phyloP scores from a whole-genome alignment of 2,888 invertebrate genomes.

The Diaprepes abbreviatus region DNA sequence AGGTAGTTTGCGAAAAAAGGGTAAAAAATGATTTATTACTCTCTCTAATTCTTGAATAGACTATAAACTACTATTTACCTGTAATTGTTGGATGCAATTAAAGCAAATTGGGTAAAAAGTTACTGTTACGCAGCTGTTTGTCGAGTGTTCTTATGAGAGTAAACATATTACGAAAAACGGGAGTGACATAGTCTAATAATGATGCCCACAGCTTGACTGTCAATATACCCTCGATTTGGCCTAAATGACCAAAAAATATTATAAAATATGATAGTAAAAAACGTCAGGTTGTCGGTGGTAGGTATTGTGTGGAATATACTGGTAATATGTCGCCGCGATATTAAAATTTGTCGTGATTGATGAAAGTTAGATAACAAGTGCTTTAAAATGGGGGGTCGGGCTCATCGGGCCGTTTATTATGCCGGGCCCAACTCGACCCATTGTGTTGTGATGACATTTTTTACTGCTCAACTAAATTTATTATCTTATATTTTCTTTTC shows the following conservation, averaged over 20 bases:
- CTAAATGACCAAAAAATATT: slow-evolving; percentile 45
- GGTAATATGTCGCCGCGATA: slow-evolving; percentile 68
- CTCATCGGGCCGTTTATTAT: slow-evolving; percentile 58
- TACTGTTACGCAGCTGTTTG: not conserved
- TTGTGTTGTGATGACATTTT: slow-evolving; percentile 52
- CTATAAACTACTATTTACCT: too few relatives aligned
- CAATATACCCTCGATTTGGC: slow-evolving; percentile 37
- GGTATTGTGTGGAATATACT: slow-evolving; percentile 67
- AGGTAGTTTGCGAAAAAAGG: too few relatives aligned
- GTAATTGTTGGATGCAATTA: too few relatives aligned
- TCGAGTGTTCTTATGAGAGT: not conserved
- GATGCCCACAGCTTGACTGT: slow-evolving; percentile 37
- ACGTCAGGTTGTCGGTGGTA: slow-evolving; percentile 65
- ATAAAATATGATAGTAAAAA: slow-evolving; percentile 55
- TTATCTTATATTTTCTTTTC: slow-evolving; percentile 49
- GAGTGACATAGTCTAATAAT: slow-evolving; percentile 36
- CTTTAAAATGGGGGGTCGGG: slow-evolving; percentile 61
- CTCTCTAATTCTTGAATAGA: too few relatives aligned
- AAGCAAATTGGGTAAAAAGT: not conserved
- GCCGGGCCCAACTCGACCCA: slow-evolving; percentile 39
- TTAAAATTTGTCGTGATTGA: slow-evolving; percentile 69
- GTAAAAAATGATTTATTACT: too few relatives aligned
- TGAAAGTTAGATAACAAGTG: slow-evolving; percentile 66
- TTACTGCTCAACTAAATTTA: slow-evolving; percentile 53
- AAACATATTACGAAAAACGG: slow-evolving; percentile 1